These are phyloP conservation scores for Lypha dubia DNA, from an alignment of 2,888 invertebrate species.

Conservation along the genomic window DNA sequence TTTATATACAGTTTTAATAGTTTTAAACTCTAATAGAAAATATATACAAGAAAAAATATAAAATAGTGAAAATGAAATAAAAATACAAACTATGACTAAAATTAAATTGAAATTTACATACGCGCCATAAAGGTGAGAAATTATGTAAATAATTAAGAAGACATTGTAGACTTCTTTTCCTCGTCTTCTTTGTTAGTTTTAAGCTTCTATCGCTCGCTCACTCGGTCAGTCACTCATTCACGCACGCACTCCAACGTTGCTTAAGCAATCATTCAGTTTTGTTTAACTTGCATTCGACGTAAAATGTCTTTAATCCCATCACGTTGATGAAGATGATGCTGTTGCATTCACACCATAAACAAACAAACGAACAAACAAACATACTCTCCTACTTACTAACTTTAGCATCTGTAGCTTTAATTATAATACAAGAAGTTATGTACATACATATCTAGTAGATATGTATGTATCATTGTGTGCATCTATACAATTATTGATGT, in stretches of 20 bases:
- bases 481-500: neutral
- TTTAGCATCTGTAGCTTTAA: slow-evolving; percentile 32
- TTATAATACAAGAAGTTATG: neutral
- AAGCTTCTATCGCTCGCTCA: neutral
- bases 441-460: neutral
- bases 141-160: slow-evolving; percentile 72
- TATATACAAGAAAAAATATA: neutral
- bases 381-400: slow-evolving; percentile 25
- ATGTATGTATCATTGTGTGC: neutral
- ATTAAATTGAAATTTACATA: slow-evolving; percentile 60
- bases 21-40: slow-evolving; percentile 18
- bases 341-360: slow-evolving; percentile 58
- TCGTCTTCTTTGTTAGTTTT: neutral
- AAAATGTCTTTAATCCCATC: slow-evolving; percentile 11
- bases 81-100: slow-evolving; percentile 48
- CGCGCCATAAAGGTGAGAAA: slow-evolving; percentile 69
- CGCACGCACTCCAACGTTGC: neutral
- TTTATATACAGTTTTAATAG: slow-evolving; percentile 59
- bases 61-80: slow-evolving; percentile 4
- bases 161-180: too few relatives aligned
- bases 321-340: neutral
- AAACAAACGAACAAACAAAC: too few relatives aligned
- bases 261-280: slow-evolving; percentile 12
- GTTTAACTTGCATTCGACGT: slow-evolving; percentile 19
- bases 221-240: too few relatives aligned